phyloP scores from a whole-genome alignment of 2,888 invertebrate species.

The Cephonodes hylas region DNA sequence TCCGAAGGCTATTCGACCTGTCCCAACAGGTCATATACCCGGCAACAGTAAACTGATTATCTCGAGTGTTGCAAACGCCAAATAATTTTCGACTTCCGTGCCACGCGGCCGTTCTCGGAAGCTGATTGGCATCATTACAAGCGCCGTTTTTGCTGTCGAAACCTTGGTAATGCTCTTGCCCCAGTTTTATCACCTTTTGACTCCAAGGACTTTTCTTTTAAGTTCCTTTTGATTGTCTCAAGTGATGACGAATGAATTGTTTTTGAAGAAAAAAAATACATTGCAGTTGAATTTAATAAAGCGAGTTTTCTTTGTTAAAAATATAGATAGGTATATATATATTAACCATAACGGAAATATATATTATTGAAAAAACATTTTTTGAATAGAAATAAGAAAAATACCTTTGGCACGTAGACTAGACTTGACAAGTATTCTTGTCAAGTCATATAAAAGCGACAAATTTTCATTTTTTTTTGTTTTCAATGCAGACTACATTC shows the following conservation, averaged over 20 bases:
- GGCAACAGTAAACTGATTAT: not conserved
- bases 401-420: no score
- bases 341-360: no score
- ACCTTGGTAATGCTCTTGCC: not conserved
- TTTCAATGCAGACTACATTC: no score
- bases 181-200: not conserved
- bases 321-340: no score
- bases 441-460: no score
- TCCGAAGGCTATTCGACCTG: not conserved
- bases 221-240: not conserved
- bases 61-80: constrained; percentile 15
- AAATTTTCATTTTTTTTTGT: no score
- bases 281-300: no score
- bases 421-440: no score
- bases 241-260: not conserved
- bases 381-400: no score
- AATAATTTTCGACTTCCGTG: constrained; percentile 26
- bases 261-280: not conserved
- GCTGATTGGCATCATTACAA: constrained; percentile 34
- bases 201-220: not conserved
- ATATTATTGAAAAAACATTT: no score
- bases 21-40: not conserved
- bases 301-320: no score
- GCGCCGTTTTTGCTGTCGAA: constrained; percentile 23
- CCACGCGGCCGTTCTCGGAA: constrained; percentile 34